phyloP scores from a whole-genome alignment of 2,797 vertebrate species.

The Galago senegalensis region DNA sequence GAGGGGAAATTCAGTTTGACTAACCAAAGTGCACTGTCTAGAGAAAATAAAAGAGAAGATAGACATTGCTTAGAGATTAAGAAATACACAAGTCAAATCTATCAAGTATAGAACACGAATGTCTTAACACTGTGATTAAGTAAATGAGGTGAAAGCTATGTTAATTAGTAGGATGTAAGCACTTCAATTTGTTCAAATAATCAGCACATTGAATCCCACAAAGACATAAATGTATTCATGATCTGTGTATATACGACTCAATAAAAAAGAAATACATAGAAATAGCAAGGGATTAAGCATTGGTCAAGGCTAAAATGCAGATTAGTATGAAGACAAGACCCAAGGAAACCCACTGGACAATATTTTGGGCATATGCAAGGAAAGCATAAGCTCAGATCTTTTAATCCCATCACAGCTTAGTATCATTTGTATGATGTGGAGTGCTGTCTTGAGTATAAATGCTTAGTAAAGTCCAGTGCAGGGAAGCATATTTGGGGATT shows the following conservation, averaged over 20 bases:
- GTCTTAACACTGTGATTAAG: no score
- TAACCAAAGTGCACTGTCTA: background rate
- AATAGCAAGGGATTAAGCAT: background rate
- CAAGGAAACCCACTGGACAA: background rate
- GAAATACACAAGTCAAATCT: background rate
- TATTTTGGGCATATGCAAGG: background rate
- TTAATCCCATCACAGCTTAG: background rate
- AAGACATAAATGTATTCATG: no score
- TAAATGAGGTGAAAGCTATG: no score
- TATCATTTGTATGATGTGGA: background rate
- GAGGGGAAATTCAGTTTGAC: background rate
- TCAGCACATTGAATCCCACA: no score
- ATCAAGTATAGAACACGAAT: no score
- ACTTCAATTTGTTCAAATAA: no score
- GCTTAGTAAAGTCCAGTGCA: background rate
- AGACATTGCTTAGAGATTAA: background rate
- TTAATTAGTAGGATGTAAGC: no score
- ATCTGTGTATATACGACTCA: no score
- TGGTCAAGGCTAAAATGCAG: background rate
- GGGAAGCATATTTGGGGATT: background rate
- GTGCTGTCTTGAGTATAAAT: background rate
- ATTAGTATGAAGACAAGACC: background rate
- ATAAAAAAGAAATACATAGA: background rate
- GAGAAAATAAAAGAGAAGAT: background rate
- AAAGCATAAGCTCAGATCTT: background rate